Evolutionary conservation across 2,888 invertebrate species (phyloP).

Genomic region (Oasisia sp.): DNA sequence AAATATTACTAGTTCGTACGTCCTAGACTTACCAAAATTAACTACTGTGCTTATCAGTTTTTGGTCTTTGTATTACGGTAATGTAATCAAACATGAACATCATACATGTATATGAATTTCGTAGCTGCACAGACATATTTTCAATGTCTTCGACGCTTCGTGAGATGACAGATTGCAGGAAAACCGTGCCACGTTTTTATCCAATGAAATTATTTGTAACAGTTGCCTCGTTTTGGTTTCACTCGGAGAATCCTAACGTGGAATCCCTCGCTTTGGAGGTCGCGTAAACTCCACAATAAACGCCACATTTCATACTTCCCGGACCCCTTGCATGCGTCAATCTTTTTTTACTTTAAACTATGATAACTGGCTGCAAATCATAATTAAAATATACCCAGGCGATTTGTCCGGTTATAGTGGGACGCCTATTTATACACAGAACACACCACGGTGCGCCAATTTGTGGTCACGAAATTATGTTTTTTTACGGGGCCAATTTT

Average conservation of each 20-base stretch:
- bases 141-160: background rate
- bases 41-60: background rate
- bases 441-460: too few relatives aligned
- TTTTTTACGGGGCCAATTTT: too few relatives aligned
- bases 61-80: background rate
- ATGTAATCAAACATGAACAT: background rate
- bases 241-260: background rate
- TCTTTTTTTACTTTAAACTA: too few relatives aligned
- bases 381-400: too few relatives aligned
- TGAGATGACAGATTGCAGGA: background rate
- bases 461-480: too few relatives aligned
- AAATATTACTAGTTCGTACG: background rate
- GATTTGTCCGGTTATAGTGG: too few relatives aligned
- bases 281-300: background rate
- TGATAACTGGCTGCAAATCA: too few relatives aligned
- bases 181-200: background rate
- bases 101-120: background rate
- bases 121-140: background rate
- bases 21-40: background rate
- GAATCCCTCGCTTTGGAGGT: background rate
- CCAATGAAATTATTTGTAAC: slow-evolving; percentile 6
- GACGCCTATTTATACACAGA: too few relatives aligned
- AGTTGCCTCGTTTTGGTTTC: background rate
- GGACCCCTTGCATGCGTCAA: too few relatives aligned
- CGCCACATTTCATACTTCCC: background rate